A percentile compares a stretch with the other conserved stretches of the same genome.
Evolutionary conservation across 2,113 vertebrate genomes (phyloP).

Genomic region (Oryzias javanicus): DNA sequence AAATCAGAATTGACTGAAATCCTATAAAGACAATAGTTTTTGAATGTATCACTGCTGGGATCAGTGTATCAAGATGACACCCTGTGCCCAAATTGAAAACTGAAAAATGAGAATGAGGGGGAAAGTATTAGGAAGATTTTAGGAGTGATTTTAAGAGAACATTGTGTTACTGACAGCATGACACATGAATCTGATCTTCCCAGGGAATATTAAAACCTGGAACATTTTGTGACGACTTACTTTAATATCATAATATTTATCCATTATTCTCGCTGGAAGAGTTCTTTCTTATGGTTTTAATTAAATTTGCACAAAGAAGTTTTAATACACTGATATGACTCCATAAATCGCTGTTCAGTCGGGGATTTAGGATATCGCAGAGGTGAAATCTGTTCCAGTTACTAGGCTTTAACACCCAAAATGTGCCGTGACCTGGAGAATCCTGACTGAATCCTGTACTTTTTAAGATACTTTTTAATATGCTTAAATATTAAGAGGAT

Average conservation of each 20-base stretch:
- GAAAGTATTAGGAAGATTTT: constrained; percentile 3
- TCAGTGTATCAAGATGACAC: constrained; percentile 6
- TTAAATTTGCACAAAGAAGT: background rate
- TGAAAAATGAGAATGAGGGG: constrained; percentile 8
- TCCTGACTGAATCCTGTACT: background rate
- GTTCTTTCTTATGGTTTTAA: background rate
- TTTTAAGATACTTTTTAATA: background rate
- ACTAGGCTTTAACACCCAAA: background rate
- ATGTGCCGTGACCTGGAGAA: background rate
- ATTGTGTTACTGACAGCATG: constrained; percentile 14
- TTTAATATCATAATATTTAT: background rate
- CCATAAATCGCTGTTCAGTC: background rate
- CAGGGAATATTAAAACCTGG: constrained; percentile 7
- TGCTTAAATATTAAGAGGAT: background rate
- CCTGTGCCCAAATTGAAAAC: constrained; percentile 11
- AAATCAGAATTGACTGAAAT: too few relatives aligned
- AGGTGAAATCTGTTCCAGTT: background rate
- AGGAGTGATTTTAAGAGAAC: constrained; percentile 27
- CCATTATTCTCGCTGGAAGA: background rate
- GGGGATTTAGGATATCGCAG: background rate
- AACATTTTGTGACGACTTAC: constrained; percentile 1
- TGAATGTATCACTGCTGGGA: constrained; percentile 2
- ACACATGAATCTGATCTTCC: background rate
- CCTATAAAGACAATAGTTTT: too few relatives aligned
- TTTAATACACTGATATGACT: background rate